Conservation (phyloP, 2,888 invertebrate species). For the Paralinhomoeus sp. region DNA sequence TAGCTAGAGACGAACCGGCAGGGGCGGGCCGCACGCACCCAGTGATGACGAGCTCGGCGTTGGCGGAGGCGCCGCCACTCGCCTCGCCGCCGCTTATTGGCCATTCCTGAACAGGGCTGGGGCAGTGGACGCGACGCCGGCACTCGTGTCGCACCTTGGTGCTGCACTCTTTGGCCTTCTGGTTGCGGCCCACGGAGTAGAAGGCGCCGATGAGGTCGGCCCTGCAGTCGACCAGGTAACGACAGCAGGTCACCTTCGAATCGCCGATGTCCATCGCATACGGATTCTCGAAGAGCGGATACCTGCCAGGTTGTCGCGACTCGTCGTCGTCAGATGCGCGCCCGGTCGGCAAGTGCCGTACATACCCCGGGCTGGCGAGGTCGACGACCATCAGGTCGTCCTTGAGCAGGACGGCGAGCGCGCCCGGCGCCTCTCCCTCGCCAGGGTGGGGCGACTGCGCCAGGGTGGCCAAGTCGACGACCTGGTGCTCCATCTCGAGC, state of each 20-base stretch:
- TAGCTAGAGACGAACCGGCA: not conserved
- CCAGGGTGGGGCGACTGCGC: constrained; percentile 67
- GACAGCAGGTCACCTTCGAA: constrained; percentile 85
- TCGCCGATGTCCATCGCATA: constrained; percentile 99
- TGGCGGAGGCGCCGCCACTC: constrained; percentile 81
- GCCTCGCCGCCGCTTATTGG: constrained; percentile 87
- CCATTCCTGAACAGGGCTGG: constrained; percentile 46
- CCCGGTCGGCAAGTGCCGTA: not conserved
- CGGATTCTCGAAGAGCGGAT: constrained; percentile 95
- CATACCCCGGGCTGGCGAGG: constrained; percentile 57
- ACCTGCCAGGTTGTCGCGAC: constrained; percentile 37
- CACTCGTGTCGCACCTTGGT: constrained; percentile 15
- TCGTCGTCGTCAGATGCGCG: not conserved
- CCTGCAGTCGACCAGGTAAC: constrained; percentile 90
- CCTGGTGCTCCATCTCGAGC: constrained; percentile 94
- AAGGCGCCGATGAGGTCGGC: constrained; percentile 90
- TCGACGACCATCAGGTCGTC: constrained; percentile 95
- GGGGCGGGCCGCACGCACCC: constrained; percentile 39
- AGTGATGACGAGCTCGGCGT: constrained; percentile 92
- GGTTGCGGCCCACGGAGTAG: constrained; percentile 58
- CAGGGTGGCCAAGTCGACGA: constrained; percentile 82
- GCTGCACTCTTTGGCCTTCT: constrained; percentile 37
- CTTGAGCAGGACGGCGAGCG: constrained; percentile 84
- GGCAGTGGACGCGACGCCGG: constrained; percentile 1
- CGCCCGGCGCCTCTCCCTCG: constrained; percentile 82